Evolutionary conservation across 2,888 invertebrate species (phyloP).

Genomic region (Pteria penguin): DNA sequence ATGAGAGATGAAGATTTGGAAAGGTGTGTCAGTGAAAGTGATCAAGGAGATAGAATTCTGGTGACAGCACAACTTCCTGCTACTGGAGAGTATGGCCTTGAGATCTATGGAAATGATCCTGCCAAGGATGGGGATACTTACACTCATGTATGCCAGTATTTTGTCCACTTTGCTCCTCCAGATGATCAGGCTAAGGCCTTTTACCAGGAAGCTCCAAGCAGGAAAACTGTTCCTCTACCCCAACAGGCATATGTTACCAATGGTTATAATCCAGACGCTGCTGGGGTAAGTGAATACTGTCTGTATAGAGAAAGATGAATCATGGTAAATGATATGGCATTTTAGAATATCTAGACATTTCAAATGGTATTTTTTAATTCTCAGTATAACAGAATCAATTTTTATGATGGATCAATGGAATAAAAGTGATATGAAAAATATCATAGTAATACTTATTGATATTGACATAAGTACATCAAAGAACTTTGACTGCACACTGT

Average conservation of each 20-base stretch:
- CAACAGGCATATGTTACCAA: constrained; percentile 48
- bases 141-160: constrained; percentile 77
- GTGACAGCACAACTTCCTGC: constrained; percentile 74
- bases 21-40: constrained; percentile 71
- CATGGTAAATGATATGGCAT: no score
- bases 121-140: constrained; percentile 78
- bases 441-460: no score
- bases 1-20: constrained; percentile 77
- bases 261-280: constrained; percentile 59
- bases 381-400: no score
- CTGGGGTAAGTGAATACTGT: constrained; percentile 57
- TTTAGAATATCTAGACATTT: no score
- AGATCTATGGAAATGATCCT: constrained; percentile 80
- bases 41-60: constrained; percentile 70
- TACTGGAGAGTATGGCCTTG: constrained; percentile 79
- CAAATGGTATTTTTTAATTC: no score
- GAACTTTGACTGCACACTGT: no score
- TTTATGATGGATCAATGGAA: no score
- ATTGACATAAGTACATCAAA: no score
- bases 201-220: constrained; percentile 70
- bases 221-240: constrained; percentile 47
- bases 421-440: no score
- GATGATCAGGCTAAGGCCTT: constrained; percentile 69
- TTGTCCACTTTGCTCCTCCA: constrained; percentile 70
- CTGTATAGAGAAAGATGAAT: not conserved